Evolutionary conservation across 2,888 invertebrate genomes (phyloP), one percentile per base, ranked within the genome.

Genomic region (Caenorhabditis sulstoni): DNA sequence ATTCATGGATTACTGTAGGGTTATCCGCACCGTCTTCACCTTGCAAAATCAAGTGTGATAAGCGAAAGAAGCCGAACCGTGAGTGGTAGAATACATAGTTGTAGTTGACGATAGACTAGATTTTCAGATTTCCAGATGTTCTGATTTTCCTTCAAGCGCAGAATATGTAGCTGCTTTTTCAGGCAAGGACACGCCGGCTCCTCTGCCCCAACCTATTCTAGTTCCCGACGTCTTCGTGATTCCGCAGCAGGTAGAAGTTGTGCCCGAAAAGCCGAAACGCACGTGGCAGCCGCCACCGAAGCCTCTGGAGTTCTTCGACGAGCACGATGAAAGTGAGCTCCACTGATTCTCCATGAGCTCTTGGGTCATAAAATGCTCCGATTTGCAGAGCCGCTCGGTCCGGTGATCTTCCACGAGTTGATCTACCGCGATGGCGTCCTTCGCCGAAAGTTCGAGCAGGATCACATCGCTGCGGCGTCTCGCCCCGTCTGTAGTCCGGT

Each of bases 401-500:
- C 79, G 1, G 68, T 79, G 0, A 59, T 79, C 37, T 79, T 74
- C 68, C 79, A 79, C 55, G 79, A 79, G 37, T 16, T 79, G 47
- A 79, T 79, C 29, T 71, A 66, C 20, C 62, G 68, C 9, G 35
- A 79, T 22, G 74, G 79, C 37, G 58, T 68, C 52, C 55, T 79
- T 22, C 57, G 52, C 16, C 37, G 53, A 16, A 73, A 64, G 50
- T 68, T 57, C 35, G 44, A 79, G 9, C 64, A 74, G 18, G 68
- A 79, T 39, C 73, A 79, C 16, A 35, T 64, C 39, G 61, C 68
- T 1, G 74, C 79, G 5, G 74, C 74, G n/a, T 64, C 52, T 16
- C 74, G 59, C 9, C 74, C 79, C n/a, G 79, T 79, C 3, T 65
- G 65, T 22, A 62, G 79, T 16, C 74, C 79, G 20, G 79, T 79